Percentiles rank a stretch among this genome's conserved stretches.
Evolutionary conservation across 2,113 vertebrate species (phyloP).

Genomic region (Benitochromis conjunctus): DNA sequence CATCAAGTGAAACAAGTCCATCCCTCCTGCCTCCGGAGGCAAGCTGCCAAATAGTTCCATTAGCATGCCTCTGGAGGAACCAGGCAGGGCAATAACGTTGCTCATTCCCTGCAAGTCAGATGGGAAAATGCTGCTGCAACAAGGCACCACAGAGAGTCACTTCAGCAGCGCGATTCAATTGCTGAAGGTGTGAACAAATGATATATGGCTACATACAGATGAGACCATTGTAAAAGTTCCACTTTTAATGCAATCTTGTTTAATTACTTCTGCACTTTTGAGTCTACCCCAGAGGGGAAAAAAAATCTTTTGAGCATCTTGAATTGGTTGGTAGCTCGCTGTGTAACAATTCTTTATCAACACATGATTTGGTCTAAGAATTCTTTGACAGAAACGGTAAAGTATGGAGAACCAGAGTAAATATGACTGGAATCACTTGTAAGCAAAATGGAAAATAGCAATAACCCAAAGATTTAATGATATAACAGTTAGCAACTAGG

Average conservation of each 20-base stretch:
- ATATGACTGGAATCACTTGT: neutral
- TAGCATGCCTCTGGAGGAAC: slow-evolving; percentile 59
- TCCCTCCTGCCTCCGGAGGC: slow-evolving; percentile 60
- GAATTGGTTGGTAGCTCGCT: slow-evolving; percentile 1
- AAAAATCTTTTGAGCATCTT: neutral
- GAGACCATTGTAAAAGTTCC: slow-evolving; percentile 25
- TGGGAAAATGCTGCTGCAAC: slow-evolving; percentile 28
- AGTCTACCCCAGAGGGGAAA: neutral
- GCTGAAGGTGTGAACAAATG: slow-evolving; percentile 34
- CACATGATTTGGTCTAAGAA: neutral
- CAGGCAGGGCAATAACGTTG: slow-evolving; percentile 50
- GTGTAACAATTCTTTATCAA: neutral
- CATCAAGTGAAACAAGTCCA: slow-evolving; percentile 69
- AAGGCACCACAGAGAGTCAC: slow-evolving; percentile 37
- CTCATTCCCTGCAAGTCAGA: slow-evolving; percentile 54
- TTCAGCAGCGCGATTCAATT: slow-evolving; percentile 16
- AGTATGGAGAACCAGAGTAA: neutral
- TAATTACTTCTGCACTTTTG: slow-evolving; percentile 15
- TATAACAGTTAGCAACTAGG: neutral
- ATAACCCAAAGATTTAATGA: neutral
- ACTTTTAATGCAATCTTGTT: slow-evolving; percentile 32
- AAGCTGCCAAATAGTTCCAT: slow-evolving; percentile 65
- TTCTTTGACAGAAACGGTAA: slow-evolving; percentile 12
- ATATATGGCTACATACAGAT: slow-evolving; percentile 8
- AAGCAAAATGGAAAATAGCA: neutral